phyloP scores from a whole-genome alignment of 1,140 invertebrate species.

The Listronotus bonariensis region DNA sequence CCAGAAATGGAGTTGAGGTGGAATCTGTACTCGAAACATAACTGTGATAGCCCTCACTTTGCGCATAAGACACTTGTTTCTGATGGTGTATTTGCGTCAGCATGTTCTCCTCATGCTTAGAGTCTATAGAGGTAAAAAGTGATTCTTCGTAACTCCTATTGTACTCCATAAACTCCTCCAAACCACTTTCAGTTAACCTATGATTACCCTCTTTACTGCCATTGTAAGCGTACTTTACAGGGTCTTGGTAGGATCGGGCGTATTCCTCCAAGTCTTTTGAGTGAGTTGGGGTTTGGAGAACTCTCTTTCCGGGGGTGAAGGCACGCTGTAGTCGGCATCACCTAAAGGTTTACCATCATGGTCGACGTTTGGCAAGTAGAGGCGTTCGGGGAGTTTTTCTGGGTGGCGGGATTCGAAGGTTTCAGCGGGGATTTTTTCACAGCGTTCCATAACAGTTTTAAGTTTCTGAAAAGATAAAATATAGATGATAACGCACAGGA shows the following conservation, averaged over 20 bases:
- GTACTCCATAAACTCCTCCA: conserved; percentile 57
- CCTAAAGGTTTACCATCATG: conserved; percentile 67
- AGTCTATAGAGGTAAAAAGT: conserved; percentile 45
- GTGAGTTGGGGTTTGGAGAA: conserved; percentile 62
- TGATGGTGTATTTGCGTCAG: conserved; percentile 71
- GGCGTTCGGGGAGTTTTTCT: conserved; percentile 54
- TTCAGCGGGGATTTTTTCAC: conserved; percentile 71
- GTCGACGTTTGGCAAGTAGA: conserved; percentile 67
- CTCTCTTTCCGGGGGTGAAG: conserved; percentile 76
- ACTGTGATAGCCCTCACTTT: conserved; percentile 81
- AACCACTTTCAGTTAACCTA: conserved; percentile 39
- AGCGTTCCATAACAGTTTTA: conserved; percentile 76
- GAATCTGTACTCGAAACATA: conserved; percentile 81
- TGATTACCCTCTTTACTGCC: conserved; percentile 23
- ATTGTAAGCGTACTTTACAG: conserved; percentile 35
- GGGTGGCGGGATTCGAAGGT: conserved; percentile 61
- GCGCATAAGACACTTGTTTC: conserved; percentile 77
- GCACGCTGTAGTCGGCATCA: conserved; percentile 73
- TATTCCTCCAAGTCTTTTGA: conserved; percentile 75
- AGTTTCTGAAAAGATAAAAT: conserved; percentile 59
- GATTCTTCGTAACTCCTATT: conserved; percentile 59
- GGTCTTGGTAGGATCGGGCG: conserved; percentile 65
- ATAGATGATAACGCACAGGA: too few species aligned
- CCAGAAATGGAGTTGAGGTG: conserved; percentile 77
- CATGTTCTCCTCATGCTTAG: conserved; percentile 47